These are phyloP conservation scores for Lordiphosa mommai DNA, from an alignment of 1,140 invertebrate genomes.

Conservation along the genomic window DNA sequence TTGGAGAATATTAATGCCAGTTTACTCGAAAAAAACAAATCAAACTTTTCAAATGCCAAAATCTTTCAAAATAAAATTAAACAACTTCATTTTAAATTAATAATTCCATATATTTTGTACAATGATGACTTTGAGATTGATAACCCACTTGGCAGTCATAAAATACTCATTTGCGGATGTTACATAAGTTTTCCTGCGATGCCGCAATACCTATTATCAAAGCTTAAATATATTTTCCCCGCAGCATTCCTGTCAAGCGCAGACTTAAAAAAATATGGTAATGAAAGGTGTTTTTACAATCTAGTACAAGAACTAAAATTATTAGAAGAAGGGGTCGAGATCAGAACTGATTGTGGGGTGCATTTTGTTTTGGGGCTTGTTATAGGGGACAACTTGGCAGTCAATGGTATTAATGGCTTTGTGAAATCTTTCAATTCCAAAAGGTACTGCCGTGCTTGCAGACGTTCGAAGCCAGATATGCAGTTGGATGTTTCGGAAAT, in stretches of 20 bases:
- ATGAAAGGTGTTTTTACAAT: constrained; percentile 3
- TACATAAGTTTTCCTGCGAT: constrained; percentile 6
- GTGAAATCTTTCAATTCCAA: too few species aligned
- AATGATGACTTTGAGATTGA: constrained; percentile 9
- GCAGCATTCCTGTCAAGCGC: neutral
- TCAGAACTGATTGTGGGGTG: neutral
- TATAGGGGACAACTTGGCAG: too few species aligned
- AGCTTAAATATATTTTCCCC: constrained; percentile 3
- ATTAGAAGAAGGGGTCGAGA: constrained; percentile 6
- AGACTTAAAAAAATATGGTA: neutral
- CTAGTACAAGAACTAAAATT: neutral
- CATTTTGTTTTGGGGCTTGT: constrained; percentile 48
- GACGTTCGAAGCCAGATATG: constrained; percentile 14
- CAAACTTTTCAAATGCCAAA: neutral
- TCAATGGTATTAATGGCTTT: too few species aligned
- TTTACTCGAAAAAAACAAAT: neutral
- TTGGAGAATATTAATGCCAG: neutral
- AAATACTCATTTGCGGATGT: too few species aligned
- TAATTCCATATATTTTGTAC: constrained; percentile 9
- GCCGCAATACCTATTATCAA: constrained; percentile 5
- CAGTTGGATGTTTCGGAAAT: constrained; percentile 19
- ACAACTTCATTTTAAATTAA: neutral
- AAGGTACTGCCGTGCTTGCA: constrained; percentile 61
- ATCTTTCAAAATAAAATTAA: neutral
- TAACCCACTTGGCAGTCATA: constrained; percentile 9